Conservation (phyloP, 2,888 invertebrate genomes). For the Mimas tiliae region DNA sequence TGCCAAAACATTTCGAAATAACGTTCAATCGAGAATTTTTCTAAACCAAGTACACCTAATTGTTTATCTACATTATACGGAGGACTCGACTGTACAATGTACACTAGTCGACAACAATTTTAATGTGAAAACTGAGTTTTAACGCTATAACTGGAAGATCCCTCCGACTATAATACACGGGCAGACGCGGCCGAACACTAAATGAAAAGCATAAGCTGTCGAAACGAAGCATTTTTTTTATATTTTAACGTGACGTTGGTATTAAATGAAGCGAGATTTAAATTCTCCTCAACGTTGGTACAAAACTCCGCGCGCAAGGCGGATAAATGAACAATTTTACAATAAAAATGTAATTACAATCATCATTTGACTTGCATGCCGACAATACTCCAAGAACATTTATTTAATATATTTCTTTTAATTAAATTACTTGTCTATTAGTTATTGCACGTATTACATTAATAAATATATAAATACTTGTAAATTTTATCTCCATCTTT, state of each 20-base stretch:
- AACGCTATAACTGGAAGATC: slow-evolving; percentile 40
- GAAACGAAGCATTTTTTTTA: slow-evolving; percentile 58
- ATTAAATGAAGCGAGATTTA: slow-evolving; percentile 39
- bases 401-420: slow-evolving; percentile 74
- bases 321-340: slow-evolving; percentile 23
- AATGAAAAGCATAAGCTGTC: slow-evolving; percentile 56
- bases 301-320: slow-evolving; percentile 10
- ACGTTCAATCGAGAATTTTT: slow-evolving; percentile 73
- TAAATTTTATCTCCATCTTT: slow-evolving; percentile 82
- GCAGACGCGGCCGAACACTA: slow-evolving; percentile 13
- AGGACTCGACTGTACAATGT: slow-evolving; percentile 41
- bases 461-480: slow-evolving; percentile 85
- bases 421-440: slow-evolving; percentile 83
- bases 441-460: slow-evolving; percentile 85
- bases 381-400: slow-evolving; percentile 76
- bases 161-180: background rate
- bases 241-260: slow-evolving; percentile 8
- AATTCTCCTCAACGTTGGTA: slow-evolving; percentile 17
- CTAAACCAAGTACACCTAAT: slow-evolving; percentile 76
- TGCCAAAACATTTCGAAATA: slow-evolving; percentile 37
- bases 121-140: slow-evolving; percentile 59
- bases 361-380: slow-evolving; percentile 46
- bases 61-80: slow-evolving; percentile 43
- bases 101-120: slow-evolving; percentile 57
- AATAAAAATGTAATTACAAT: slow-evolving; percentile 38